Conservation (phyloP, 2,113 vertebrate genomes). For the Python bivittatus region DNA sequence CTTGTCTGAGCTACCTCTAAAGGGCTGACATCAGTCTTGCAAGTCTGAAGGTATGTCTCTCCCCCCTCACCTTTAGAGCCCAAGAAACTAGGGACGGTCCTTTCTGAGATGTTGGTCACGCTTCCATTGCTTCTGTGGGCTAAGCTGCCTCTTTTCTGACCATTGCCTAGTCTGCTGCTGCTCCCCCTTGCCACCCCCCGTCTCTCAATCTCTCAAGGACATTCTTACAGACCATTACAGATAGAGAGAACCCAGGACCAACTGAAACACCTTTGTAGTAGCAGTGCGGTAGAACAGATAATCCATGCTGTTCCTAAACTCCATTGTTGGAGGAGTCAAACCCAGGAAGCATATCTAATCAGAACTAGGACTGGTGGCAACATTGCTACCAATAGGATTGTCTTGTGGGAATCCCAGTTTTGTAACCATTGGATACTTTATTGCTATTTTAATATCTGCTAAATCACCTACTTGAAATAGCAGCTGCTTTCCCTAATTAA, state of each 20-base stretch:
- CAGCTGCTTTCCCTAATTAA: background rate
- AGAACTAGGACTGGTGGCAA: background rate
- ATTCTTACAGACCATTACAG: too few relatives aligned
- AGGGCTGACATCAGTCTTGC: background rate
- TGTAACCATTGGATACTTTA: background rate
- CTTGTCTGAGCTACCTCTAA: background rate
- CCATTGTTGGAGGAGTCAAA: background rate
- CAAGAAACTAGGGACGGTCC: too few relatives aligned
- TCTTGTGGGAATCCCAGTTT: background rate
- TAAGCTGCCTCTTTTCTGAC: too few relatives aligned
- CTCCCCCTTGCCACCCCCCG: too few relatives aligned
- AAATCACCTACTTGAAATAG: background rate
- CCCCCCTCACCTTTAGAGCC: too few relatives aligned
- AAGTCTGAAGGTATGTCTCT: too few relatives aligned
- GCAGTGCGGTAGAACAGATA: background rate
- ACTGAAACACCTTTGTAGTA: background rate
- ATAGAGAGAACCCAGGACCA: too few relatives aligned
- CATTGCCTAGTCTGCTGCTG: too few relatives aligned
- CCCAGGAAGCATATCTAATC: background rate
- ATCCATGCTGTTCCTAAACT: background rate
- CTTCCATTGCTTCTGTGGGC: too few relatives aligned
- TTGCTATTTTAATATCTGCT: background rate
- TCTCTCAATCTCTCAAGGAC: too few relatives aligned
- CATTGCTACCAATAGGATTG: background rate
- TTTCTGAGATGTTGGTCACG: too few relatives aligned